These are phyloP conservation scores for Archivesica marissinica DNA, from an alignment of 1,140 invertebrate genomes.

Conservation along the genomic window DNA sequence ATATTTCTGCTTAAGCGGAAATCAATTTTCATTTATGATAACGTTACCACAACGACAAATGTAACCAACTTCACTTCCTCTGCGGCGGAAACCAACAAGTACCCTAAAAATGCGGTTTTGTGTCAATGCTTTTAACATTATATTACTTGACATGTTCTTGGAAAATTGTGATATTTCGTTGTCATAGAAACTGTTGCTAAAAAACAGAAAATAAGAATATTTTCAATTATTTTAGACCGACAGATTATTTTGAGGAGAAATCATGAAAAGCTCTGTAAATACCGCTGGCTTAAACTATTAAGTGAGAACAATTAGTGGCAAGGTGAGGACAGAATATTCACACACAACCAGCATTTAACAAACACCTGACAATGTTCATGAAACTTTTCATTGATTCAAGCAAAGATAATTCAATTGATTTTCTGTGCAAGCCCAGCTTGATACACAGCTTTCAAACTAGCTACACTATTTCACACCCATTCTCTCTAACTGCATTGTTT, in stretches of 20 bases:
- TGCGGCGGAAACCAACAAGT: constrained; percentile 50
- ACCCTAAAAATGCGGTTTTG: constrained; percentile 58
- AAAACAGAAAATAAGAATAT: constrained; percentile 26
- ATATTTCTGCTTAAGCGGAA: constrained; percentile 11
- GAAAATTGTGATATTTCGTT: constrained; percentile 26
- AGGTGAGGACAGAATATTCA: constrained; percentile 12
- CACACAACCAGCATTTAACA: neutral
- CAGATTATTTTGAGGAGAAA: constrained; percentile 40
- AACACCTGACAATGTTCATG: constrained; percentile 15
- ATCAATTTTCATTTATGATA: constrained; percentile 58
- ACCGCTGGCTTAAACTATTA: constrained; percentile 48
- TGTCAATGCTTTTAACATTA: constrained; percentile 56
- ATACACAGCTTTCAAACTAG: constrained; percentile 24
- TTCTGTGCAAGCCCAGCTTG: neutral
- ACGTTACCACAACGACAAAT: constrained; percentile 52
- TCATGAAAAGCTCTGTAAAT: constrained; percentile 55
- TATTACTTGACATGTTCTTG: constrained; percentile 45
- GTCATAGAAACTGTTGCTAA: constrained; percentile 20
- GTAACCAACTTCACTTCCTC: constrained; percentile 47
- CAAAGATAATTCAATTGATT: constrained; percentile 26
- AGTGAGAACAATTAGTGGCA: neutral
- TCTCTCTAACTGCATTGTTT: neutral
- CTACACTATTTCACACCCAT: neutral
- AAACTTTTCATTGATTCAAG: constrained; percentile 15
- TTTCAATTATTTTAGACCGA: constrained; percentile 33